Conservation (phyloP, 2,797 vertebrate species). For the Valencia hispanica region DNA sequence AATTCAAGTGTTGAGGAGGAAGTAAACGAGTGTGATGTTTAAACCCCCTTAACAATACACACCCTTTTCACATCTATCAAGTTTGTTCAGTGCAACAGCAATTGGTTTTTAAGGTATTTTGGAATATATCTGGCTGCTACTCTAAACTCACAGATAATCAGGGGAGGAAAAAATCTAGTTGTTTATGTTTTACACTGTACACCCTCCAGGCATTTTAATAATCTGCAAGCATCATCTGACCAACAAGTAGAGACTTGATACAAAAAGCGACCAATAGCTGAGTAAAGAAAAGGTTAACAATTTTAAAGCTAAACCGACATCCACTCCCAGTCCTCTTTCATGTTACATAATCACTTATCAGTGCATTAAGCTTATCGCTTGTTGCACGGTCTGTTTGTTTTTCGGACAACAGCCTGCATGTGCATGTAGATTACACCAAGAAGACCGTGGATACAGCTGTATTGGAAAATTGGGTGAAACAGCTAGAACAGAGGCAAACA, state of each 20-base stretch:
- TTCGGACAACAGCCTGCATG: slow-evolving; percentile 41
- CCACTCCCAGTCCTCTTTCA: slow-evolving; percentile 53
- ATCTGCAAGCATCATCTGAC: slow-evolving; percentile 24
- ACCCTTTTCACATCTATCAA: background rate
- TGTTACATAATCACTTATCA: slow-evolving; percentile 73
- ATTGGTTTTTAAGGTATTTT: background rate
- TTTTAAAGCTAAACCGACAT: slow-evolving; percentile 43
- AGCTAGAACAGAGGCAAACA: slow-evolving; percentile 2
- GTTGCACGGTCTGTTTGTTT: slow-evolving; percentile 35
- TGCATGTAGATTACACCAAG: slow-evolving; percentile 17
- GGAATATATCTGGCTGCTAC: background rate
- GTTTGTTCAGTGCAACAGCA: slow-evolving; percentile 2
- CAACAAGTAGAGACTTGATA: slow-evolving; percentile 27
- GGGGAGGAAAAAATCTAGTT: slow-evolving; percentile 5
- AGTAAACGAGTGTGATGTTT: slow-evolving; percentile 4
- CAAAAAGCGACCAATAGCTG: slow-evolving; percentile 45
- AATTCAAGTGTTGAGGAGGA: slow-evolving; percentile 34
- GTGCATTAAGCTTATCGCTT: slow-evolving; percentile 46
- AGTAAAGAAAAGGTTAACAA: slow-evolving; percentile 39
- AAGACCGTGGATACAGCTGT: slow-evolving; percentile 8
- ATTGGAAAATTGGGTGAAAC: slow-evolving; percentile 25
- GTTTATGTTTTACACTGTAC: slow-evolving; percentile 19
- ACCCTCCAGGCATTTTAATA: slow-evolving; percentile 33
- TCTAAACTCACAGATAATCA: background rate
- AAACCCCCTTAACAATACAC: slow-evolving; percentile 13